Evolutionary conservation across 30 jellyfish, hydroid and myxozoan genomes (phyloP).

Genomic region (Chironex yamaguchii): DNA sequence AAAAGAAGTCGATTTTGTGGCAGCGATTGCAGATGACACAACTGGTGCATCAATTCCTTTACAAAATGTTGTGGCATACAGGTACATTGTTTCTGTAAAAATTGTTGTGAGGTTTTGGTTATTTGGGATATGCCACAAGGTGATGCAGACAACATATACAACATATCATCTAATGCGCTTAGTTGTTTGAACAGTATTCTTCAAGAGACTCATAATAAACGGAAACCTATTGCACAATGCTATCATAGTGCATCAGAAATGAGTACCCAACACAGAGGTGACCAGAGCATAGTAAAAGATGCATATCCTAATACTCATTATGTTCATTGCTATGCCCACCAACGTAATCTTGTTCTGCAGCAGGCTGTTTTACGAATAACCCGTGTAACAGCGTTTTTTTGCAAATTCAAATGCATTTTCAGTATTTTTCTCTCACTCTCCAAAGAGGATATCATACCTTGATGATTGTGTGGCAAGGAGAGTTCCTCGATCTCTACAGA

Average conservation of each 20-base stretch:
- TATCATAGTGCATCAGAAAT: constrained; percentile 62
- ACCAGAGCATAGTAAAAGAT: constrained; percentile 20
- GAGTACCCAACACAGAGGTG: constrained; percentile 56
- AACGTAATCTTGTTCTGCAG: constrained; percentile 41
- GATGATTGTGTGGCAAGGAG: too few species aligned
- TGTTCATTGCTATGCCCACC: constrained; percentile 72
- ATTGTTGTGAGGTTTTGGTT: constrained; percentile 56
- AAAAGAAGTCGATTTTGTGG: constrained; percentile 30
- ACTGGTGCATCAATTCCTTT: constrained; percentile 14
- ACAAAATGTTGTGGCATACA: constrained; percentile 40
- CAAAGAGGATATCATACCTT: too few species aligned
- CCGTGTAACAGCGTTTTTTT: too few species aligned
- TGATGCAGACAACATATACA: constrained; percentile 26
- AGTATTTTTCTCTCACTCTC: too few species aligned
- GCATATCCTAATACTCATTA: constrained; percentile 52
- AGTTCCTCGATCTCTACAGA: constrained; percentile 32
- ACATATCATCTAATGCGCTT: constrained; percentile 17
- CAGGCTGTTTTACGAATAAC: too few species aligned
- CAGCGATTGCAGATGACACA: constrained; percentile 27
- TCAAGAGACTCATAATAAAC: not conserved
- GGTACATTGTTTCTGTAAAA: constrained; percentile 18
- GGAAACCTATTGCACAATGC: constrained; percentile 42
- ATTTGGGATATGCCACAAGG: not conserved
- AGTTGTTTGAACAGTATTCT: constrained; percentile 26
- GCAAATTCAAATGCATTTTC: too few species aligned